Percentiles rank a stretch among this genome's conserved stretches.
These are phyloP conservation scores for Pelmatolapia mariae DNA, from an alignment of 2,113 vertebrate species.

Conservation along the genomic window DNA sequence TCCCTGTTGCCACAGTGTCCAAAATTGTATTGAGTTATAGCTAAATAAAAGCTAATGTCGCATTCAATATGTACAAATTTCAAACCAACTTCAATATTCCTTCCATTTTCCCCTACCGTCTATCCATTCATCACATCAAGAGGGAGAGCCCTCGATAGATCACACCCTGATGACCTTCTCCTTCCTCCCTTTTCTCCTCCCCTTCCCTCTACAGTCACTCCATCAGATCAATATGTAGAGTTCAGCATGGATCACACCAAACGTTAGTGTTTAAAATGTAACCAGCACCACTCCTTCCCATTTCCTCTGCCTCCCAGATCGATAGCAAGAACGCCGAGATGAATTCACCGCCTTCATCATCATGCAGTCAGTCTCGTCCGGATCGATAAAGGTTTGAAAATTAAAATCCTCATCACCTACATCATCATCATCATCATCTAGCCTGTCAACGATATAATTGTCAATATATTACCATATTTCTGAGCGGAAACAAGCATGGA, in stretches of 20 bases:
- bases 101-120: not conserved
- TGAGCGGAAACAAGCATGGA: not conserved
- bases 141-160: not conserved
- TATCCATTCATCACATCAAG: not conserved
- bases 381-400: slow-evolving; percentile 18
- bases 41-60: not conserved
- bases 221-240: not conserved
- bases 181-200: not conserved
- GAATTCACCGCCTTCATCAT: not conserved
- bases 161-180: not conserved
- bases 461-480: not conserved
- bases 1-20: not conserved
- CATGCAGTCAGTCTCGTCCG: not conserved
- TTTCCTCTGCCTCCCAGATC: not conserved
- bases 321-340: not conserved
- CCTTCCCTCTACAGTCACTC: not conserved
- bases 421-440: not conserved
- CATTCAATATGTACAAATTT: not conserved
- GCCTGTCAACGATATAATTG: not conserved
- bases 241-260: slow-evolving; percentile 15
- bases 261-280: slow-evolving; percentile 20
- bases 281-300: not conserved
- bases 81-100: not conserved
- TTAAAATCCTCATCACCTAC: not conserved
- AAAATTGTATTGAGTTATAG: not conserved